phyloP scores from a whole-genome alignment of 2,113 vertebrate genomes.

The Gorsachius goisagi region DNA sequence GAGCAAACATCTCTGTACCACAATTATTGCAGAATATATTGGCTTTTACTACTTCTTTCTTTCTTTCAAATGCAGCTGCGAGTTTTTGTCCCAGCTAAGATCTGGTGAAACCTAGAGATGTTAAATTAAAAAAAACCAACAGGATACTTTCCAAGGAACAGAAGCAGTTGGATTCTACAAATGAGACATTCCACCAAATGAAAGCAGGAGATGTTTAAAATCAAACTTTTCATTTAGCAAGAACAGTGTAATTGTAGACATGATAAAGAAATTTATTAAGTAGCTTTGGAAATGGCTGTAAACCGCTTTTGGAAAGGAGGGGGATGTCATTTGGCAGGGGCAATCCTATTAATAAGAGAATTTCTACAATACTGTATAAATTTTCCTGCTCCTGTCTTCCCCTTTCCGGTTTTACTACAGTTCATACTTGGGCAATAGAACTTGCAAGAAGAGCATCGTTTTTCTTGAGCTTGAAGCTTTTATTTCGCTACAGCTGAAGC shows the following conservation, averaged over 20 bases:
- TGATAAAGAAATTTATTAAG: slow-evolving; percentile 45
- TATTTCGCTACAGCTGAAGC: background rate
- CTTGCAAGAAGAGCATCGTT: background rate
- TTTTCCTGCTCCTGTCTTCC: slow-evolving; percentile 8
- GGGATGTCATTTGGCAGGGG: background rate
- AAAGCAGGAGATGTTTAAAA: slow-evolving; percentile 45
- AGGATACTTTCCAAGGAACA: slow-evolving; percentile 34
- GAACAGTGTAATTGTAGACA: slow-evolving; percentile 45
- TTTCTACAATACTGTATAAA: background rate
- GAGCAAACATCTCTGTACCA: background rate
- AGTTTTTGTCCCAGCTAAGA: background rate
- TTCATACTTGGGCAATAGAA: background rate
- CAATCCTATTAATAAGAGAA: background rate
- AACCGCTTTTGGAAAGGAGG: slow-evolving; percentile 10
- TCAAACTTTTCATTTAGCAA: slow-evolving; percentile 57
- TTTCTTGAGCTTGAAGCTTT: background rate
- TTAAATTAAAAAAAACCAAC: slow-evolving; percentile 31
- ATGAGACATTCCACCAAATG: slow-evolving; percentile 30
- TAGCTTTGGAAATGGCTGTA: slow-evolving; percentile 30
- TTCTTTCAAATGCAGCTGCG: background rate
- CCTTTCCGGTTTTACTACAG: background rate
- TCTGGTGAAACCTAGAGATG: background rate
- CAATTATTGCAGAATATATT: background rate
- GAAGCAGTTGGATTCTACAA: slow-evolving; percentile 49
- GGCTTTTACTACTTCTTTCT: background rate